Base-by-base conservation (phyloP, 1,140 invertebrate genomes). In the Sitobion miscanthi region DNA sequence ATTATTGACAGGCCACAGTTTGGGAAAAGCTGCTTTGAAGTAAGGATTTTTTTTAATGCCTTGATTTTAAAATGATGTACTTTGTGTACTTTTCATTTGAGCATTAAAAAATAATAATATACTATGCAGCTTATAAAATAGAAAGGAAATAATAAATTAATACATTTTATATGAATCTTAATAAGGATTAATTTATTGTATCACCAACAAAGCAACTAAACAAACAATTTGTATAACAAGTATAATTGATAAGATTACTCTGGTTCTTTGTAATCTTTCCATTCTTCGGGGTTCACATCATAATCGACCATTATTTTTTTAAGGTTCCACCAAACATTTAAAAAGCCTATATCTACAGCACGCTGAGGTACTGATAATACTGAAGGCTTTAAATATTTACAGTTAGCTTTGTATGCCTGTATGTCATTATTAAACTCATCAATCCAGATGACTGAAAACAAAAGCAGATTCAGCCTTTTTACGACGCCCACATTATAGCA, bases 341-440 rank as follows among this genome's bases (percentile, higher is more conserved):
- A 96, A 94, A 98, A 96, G 14, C 98, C 98, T 94, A 98, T 95
- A 95, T 98, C 98, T 49, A 98, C 95, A 94, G 98, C 96, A 94
- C 96, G 96, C 94, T 96, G 94, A 93, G 96, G 94, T 94, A 97
- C 96, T 57, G 96, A 96, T 14, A 96, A 91, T 94, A 96, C 96
- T 94, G 95, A 94, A 9, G 97, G 96, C 94, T 96, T 95, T 47
- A 97, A 95, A 94, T 98, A 97, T 69, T 96, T 95, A 95, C 98
- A 98, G 49, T 96, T 96, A 21, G 96, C 96, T 95, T 97, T 96
- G 95, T 97, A 98, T 2, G 97, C 95, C 85, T 96, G 96, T 94
- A 97, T 96, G 11, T 96, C 95, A 91, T 96, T 95, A 94, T 96
- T 96, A 94, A 96, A 96, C 94, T 97, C 96, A 94, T 97, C 96